A percentile compares a stretch with the other conserved stretches of the same genome.
Evolutionary conservation across 2,888 invertebrate species (phyloP).

Genomic region (Coenonympha arcania): DNA sequence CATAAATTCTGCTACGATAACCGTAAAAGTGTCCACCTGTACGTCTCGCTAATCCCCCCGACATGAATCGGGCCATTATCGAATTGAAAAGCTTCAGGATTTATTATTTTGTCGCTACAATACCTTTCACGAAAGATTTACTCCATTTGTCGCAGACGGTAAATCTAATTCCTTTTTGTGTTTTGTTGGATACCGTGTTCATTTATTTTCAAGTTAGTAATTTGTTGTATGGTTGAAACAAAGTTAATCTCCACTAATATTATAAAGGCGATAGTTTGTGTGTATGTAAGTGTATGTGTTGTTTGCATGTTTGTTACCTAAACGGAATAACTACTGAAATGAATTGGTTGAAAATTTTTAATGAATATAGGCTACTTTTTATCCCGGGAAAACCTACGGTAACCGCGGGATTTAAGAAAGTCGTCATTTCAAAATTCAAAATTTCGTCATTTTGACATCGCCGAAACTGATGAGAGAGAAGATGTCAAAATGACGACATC

Average conservation of each 20-base stretch:
- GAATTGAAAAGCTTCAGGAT: constrained; percentile 5
- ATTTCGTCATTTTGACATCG: too few species aligned
- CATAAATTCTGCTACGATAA: constrained; percentile 61
- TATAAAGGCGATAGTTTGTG: not conserved
- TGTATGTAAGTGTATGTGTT: too few species aligned
- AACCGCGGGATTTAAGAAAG: too few species aligned
- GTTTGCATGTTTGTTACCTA: too few species aligned
- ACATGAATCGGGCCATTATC: constrained; percentile 46
- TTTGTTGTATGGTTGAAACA: not conserved
- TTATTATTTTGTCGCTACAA: constrained; percentile 7
- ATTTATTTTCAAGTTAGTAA: not conserved
- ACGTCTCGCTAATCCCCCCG: constrained; percentile 43
- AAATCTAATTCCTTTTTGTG: constrained; percentile 3
- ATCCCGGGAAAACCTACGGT: too few species aligned
- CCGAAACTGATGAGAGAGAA: too few species aligned
- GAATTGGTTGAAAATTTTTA: too few species aligned
- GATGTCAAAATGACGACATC: too few species aligned
- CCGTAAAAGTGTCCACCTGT: constrained; percentile 54
- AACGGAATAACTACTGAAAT: too few species aligned
- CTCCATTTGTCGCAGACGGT: not conserved
- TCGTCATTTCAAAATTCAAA: too few species aligned
- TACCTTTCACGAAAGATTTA: constrained; percentile 9
- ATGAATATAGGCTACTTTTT: too few species aligned
- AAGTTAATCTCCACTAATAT: not conserved
- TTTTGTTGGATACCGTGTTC: not conserved